A percentile compares a stretch with the other conserved stretches of the same genome.
phyloP scores from a whole-genome alignment of 2,113 vertebrate genomes.

The Terrapene triunguis region DNA sequence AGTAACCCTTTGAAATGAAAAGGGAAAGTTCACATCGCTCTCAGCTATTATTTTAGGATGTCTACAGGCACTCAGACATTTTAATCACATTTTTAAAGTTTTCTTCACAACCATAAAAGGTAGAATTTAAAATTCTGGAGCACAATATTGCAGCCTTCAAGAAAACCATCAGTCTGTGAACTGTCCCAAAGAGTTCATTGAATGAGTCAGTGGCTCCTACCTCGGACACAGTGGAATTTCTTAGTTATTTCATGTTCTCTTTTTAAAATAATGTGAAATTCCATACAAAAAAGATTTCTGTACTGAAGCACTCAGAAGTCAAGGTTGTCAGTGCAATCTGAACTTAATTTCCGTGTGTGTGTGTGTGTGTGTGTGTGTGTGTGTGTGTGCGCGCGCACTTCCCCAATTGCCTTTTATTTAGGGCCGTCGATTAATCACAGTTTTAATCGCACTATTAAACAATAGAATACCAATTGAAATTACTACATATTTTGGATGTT shows the following conservation, averaged over 20 bases:
- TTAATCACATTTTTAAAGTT: background rate
- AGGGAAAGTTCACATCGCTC: background rate
- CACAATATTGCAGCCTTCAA: background rate
- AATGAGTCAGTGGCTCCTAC: too few species aligned
- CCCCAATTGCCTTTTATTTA: too few species aligned
- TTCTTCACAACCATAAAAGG: background rate
- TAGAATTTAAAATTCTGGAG: background rate
- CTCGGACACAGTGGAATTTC: background rate
- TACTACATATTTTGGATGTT: too few species aligned
- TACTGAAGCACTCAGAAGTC: background rate
- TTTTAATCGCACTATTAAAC: too few species aligned
- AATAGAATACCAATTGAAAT: too few species aligned
- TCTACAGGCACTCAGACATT: background rate
- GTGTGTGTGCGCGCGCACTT: too few species aligned
- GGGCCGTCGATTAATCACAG: too few species aligned
- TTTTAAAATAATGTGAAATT: background rate
- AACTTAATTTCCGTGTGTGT: too few species aligned
- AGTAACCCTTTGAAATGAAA: background rate
- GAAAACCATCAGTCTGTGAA: background rate
- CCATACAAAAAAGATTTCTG: background rate
- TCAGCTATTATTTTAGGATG: background rate
- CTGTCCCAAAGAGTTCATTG: background rate
- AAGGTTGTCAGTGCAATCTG: background rate
- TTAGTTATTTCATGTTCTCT: background rate
- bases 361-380: too few species aligned